Conservation (phyloP, 1,140 invertebrate genomes). For the Helicoverpa armigera region DNA sequence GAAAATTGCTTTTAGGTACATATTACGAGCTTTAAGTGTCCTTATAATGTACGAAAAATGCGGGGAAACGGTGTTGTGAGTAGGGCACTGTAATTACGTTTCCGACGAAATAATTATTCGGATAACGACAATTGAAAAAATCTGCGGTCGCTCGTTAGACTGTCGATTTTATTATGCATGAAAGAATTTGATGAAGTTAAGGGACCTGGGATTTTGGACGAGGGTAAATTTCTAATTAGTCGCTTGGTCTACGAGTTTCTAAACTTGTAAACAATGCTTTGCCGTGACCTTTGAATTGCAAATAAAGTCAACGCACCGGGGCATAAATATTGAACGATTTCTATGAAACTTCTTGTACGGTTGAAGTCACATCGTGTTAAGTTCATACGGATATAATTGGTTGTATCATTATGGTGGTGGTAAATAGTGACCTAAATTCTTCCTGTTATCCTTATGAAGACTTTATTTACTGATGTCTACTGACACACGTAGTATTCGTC, state of each 20-base stretch:
- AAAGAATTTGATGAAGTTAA: neutral
- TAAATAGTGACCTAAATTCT: too few species aligned
- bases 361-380: neutral
- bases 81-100: neutral
- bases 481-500: too few species aligned
- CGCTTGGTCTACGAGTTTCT: neutral
- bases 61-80: neutral
- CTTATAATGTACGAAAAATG: neutral
- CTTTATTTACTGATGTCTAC: too few species aligned
- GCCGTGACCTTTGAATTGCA: conserved; percentile 1
- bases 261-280: conserved; percentile 13
- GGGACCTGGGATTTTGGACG: neutral
- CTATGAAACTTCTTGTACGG: neutral
- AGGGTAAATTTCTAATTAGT: conserved; percentile 16
- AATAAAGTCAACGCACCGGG: neutral
- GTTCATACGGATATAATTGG: too few species aligned
- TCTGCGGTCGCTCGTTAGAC: neutral
- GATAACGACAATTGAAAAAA: neutral
- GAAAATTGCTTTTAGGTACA: conserved; percentile 19
- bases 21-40: conserved; percentile 7
- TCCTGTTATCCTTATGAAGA: too few species aligned
- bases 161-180: conserved; percentile 9
- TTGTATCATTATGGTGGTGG: too few species aligned
- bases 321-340: conserved; percentile 14
- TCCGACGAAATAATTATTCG: conserved; percentile 10